phyloP scores from a whole-genome alignment of 2,797 vertebrate genomes.

The Petrocephalus sullivani region DNA sequence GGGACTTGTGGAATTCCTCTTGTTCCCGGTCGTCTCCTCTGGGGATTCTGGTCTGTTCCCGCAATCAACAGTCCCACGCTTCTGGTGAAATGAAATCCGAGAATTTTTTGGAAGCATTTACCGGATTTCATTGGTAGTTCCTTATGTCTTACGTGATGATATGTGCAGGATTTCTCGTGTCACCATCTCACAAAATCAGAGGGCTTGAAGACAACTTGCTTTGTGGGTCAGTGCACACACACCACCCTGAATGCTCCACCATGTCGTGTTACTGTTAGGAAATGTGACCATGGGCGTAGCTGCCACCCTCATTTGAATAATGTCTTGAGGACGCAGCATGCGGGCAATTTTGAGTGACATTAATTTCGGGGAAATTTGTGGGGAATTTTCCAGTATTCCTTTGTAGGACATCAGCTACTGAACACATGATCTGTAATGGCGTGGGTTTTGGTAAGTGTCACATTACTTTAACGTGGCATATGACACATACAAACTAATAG shows the following conservation, averaged over 20 bases:
- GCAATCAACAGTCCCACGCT: not conserved
- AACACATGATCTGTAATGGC: too few species aligned
- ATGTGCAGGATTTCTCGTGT: not conserved
- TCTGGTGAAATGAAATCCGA: not conserved
- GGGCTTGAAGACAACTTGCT: not conserved
- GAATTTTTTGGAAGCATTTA: not conserved
- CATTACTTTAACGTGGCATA: not conserved
- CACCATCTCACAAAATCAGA: not conserved
- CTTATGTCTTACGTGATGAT: not conserved
- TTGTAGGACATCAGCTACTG: not conserved
- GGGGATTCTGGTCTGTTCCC: not conserved
- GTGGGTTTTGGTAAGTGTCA: not conserved
- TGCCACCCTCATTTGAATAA: not conserved
- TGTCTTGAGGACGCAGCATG: not conserved
- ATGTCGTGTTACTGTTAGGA: not conserved
- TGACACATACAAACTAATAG: not conserved
- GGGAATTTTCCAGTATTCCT: not conserved
- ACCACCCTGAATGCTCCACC: not conserved
- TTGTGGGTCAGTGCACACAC: not conserved
- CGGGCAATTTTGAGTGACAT: not conserved
- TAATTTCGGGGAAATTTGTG: not conserved
- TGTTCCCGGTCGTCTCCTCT: not conserved
- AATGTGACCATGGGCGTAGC: not conserved
- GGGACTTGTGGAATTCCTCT: not conserved
- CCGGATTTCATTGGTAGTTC: not conserved